A percentile compares a stretch with the other conserved stretches of the same genome.
These are phyloP conservation scores for Cerceris ruficornis DNA, from an alignment of 2,888 invertebrate genomes.

Conservation along the genomic window DNA sequence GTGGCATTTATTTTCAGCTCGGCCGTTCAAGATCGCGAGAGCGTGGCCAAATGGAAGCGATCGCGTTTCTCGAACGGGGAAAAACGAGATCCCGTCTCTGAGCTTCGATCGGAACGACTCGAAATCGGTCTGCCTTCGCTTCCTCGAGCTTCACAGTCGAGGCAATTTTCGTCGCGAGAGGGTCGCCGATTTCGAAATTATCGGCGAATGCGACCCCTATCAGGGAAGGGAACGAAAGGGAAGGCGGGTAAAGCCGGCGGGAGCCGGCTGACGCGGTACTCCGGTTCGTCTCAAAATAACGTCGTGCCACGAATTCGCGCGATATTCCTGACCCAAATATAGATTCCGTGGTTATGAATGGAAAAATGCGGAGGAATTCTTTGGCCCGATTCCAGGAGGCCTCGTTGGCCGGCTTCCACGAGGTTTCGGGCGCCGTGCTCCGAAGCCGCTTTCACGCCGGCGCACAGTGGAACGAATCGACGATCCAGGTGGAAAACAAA, in stretches of 20 bases:
- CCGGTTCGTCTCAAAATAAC: slow-evolving; percentile 65
- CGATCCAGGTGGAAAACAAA: no score
- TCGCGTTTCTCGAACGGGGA: slow-evolving; percentile 30
- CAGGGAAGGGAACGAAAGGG: not conserved
- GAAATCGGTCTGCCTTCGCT: no score
- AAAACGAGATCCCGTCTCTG: slow-evolving; percentile 15
- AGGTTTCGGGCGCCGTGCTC: slow-evolving; percentile 60
- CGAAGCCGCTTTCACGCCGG: slow-evolving; percentile 34
- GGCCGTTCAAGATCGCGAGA: slow-evolving; percentile 51
- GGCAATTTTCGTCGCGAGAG: no score
- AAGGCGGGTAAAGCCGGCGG: slow-evolving; percentile 45
- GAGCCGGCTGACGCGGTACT: slow-evolving; percentile 30
- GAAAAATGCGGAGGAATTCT: slow-evolving; percentile 78
- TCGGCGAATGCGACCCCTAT: not conserved
- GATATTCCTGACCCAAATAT: slow-evolving; percentile 68
- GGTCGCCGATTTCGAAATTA: no score
- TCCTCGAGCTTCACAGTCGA: not conserved
- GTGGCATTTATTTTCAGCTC: slow-evolving; percentile 45
- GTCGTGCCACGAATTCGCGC: slow-evolving; percentile 64
- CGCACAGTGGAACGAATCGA: not conserved
- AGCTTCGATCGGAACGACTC: no score
- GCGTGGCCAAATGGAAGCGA: slow-evolving; percentile 39
- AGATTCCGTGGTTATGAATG: slow-evolving; percentile 77
- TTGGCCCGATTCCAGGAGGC: slow-evolving; percentile 71
- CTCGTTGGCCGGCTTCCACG: slow-evolving; percentile 64